Base-by-base conservation (phyloP, 2,113 vertebrate species). In the Petromus typicus region DNA sequence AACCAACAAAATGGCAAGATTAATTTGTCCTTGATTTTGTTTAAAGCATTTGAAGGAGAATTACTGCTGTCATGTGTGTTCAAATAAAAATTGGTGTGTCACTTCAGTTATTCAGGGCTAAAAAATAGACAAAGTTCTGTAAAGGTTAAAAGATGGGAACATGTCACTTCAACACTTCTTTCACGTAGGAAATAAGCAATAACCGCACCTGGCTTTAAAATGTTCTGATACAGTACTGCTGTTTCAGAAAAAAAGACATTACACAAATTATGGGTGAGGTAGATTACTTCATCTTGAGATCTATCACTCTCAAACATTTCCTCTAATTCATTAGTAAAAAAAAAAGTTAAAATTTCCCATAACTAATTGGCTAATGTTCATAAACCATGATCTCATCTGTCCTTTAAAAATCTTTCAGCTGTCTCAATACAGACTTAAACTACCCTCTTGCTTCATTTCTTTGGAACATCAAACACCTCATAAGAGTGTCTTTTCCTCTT, bases 11-110 rank as follows among this genome's bases (percentile, higher is more conserved):
- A 88, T 54, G 34, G 32, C 54, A 94, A 93, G 48, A 94, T 95
- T 94, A 95, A 95, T 82, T 97, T 93, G 78, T 51, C 56, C 40
- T 93, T 96, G 40, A 93, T 96, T 97, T 96, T 92, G 56, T 93
- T 95, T 88, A 95, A 97, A 95, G 59, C 56, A 92, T 95, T 80
- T 94, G 54, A 85, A 97, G 61, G 43, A 22, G 20, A 91, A 90
- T 97, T 86, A 81, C n/a, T 89, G 90, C n/a, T 12, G 16, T 66
- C 25, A 2, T 90, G 64, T 76, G 54, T 63, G 18, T 92, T 96
- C 80, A 91, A 51, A 93, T 91, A 89, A 92, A 94, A 95, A 75
- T 14, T 16, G 83, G 5, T 81, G 2, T 75, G 78, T 93, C 78
- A 80, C 37, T 56, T 94, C n/a, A 73, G 59, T 85, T 83, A 6